Evolutionary conservation across 2,888 invertebrate species (phyloP).

Genomic region (Dynastes tityus): DNA sequence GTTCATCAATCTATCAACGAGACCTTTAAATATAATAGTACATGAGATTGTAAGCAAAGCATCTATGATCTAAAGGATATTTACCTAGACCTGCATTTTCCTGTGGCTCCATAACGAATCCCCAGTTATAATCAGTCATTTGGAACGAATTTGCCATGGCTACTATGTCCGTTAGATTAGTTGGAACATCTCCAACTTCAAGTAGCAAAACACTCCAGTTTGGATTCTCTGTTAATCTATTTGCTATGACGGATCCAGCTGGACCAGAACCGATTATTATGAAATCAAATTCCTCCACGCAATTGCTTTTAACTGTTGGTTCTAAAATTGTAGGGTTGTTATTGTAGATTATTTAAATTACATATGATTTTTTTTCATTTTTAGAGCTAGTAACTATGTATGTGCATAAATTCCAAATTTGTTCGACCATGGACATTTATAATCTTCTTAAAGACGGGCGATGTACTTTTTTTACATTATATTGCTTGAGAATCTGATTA

Average conservation of each 20-base stretch:
- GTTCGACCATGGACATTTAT: too few relatives aligned
- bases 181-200: conserved; percentile 76
- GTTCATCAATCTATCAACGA: conserved; percentile 65
- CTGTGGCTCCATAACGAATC: conserved; percentile 75
- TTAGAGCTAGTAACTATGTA: too few relatives aligned
- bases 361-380: too few relatives aligned
- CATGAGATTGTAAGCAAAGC: background rate
- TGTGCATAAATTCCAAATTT: too few relatives aligned
- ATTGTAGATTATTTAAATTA: too few relatives aligned
- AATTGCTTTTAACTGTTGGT: background rate
- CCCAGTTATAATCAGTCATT: conserved; percentile 76
- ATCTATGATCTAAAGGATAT: background rate
- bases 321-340: background rate
- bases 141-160: conserved; percentile 73
- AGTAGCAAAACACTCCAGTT: conserved; percentile 77
- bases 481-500: too few relatives aligned
- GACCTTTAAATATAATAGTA: conserved; percentile 57
- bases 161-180: conserved; percentile 73
- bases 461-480: too few relatives aligned
- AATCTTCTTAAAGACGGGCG: too few relatives aligned
- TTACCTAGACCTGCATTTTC: conserved; percentile 71
- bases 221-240: conserved; percentile 78
- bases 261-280: conserved; percentile 81
- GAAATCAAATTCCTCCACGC: conserved; percentile 74
- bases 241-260: conserved; percentile 81